These are phyloP conservation scores for Papilio glaucus DNA, from an alignment of 1,140 invertebrate genomes.

Conservation along the genomic window DNA sequence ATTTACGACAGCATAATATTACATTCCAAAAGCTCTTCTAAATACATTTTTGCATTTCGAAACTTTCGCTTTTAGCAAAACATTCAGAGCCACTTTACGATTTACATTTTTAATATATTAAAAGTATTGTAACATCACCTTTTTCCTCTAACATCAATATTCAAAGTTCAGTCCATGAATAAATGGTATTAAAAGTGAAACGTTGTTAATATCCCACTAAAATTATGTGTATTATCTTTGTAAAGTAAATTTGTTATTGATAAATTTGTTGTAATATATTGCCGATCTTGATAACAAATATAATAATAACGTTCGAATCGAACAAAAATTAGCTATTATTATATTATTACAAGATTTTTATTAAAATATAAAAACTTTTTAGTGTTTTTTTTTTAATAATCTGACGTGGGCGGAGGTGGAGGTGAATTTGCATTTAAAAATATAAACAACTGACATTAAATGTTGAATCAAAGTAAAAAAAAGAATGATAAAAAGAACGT, in stretches of 20 bases:
- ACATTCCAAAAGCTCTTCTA: conserved; percentile 29
- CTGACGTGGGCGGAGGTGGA: too few species aligned
- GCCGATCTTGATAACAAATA: too few species aligned
- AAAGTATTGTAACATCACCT: neutral
- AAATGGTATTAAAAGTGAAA: neutral
- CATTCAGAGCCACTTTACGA: neutral
- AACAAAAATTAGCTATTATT: too few species aligned
- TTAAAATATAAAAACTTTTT: too few species aligned
- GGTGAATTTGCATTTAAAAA: too few species aligned
- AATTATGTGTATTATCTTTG: neutral
- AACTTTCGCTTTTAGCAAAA: conserved; percentile 25
- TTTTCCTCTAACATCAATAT: conserved; percentile 1
- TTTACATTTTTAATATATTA: conserved; percentile 20
- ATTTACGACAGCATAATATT: neutral
- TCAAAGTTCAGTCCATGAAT: neutral
- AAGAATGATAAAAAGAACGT: too few species aligned
- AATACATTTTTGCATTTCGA: conserved; percentile 16
- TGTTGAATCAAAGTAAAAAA: too few species aligned
- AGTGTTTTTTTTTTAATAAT: too few species aligned
- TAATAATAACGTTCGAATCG: too few species aligned
- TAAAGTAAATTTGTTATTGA: neutral
- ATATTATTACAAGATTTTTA: too few species aligned
- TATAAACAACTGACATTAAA: too few species aligned
- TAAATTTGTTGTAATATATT: neutral
- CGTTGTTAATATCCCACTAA: neutral